Percentiles rank a stretch among this genome's conserved stretches.
Conservation (phyloP, 2,113 vertebrate genomes). For the Mystacornis crossleyi region DNA sequence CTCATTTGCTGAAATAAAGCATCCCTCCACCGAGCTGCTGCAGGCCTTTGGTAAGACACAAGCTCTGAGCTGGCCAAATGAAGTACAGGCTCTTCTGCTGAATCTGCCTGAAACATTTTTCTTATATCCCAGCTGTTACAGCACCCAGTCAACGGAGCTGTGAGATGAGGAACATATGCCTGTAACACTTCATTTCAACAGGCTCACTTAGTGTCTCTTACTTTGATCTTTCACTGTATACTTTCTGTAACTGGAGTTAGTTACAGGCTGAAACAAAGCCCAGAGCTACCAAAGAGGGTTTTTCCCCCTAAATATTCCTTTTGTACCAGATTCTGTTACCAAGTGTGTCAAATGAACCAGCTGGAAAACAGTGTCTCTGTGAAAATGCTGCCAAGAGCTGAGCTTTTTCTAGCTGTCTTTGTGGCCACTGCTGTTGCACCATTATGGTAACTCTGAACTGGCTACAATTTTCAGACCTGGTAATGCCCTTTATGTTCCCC, state of each 20-base stretch:
- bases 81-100: conserved; percentile 61
- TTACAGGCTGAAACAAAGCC: conserved; percentile 64
- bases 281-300: conserved; percentile 11
- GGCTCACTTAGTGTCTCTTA: conserved; percentile 56
- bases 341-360: background rate
- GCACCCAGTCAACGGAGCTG: conserved; percentile 47
- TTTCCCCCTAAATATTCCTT: background rate
- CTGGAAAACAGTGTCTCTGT: background rate
- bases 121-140: conserved; percentile 66
- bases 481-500: background rate
- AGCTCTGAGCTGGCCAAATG: conserved; percentile 27
- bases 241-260: conserved; percentile 65
- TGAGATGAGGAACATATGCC: conserved; percentile 70
- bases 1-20: background rate
- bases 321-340: conserved; percentile 35
- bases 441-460: fast-evolving
- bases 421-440: fast-evolving
- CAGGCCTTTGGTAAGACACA: conserved; percentile 12
- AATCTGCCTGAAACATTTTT: conserved; percentile 65
- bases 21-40: background rate
- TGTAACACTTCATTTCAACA: conserved; percentile 71
- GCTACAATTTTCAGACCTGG: background rate
- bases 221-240: conserved; percentile 67
- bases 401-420: background rate
- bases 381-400: background rate